Conservation (phyloP, 1,140 invertebrate genomes). For the Diachasmimorpha longicaudata region DNA sequence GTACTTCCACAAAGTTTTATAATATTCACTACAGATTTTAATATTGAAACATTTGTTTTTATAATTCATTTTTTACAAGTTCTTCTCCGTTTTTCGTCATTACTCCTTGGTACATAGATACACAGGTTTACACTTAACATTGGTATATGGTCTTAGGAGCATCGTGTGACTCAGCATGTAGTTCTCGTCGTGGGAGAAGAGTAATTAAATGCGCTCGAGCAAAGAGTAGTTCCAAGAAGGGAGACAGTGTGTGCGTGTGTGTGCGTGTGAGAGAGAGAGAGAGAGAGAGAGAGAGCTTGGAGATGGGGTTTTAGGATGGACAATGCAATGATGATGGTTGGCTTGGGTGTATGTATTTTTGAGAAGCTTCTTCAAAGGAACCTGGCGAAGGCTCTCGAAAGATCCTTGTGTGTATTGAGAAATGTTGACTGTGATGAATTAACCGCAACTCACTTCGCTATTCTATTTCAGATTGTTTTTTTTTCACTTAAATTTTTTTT, state of each 20-base stretch:
- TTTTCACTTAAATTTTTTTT: no score
- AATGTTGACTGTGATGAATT: background rate
- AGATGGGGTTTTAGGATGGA: conserved; percentile 12
- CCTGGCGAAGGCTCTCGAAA: background rate
- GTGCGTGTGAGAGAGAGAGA: background rate
- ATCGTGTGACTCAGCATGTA: conserved; percentile 22
- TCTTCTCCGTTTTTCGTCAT: background rate
- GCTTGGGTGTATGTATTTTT: background rate
- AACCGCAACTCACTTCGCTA: background rate
- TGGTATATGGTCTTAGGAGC: conserved; percentile 9
- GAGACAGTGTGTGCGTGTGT: background rate
- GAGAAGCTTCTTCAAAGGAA: background rate
- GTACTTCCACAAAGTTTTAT: no score
- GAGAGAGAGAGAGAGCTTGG: background rate
- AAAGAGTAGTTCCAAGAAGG: conserved; percentile 28
- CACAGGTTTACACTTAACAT: background rate
- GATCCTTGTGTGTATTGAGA: background rate
- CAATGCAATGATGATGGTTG: background rate
- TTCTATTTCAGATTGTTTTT: background rate
- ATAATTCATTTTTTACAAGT: background rate
- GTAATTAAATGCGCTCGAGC: conserved; percentile 29
- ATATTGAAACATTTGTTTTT: no score
- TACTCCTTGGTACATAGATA: background rate
- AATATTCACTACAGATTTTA: no score
- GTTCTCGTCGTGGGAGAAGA: conserved; percentile 26